phyloP scores from a whole-genome alignment of 2,797 vertebrate genomes.

The Lacerta bilineata region DNA sequence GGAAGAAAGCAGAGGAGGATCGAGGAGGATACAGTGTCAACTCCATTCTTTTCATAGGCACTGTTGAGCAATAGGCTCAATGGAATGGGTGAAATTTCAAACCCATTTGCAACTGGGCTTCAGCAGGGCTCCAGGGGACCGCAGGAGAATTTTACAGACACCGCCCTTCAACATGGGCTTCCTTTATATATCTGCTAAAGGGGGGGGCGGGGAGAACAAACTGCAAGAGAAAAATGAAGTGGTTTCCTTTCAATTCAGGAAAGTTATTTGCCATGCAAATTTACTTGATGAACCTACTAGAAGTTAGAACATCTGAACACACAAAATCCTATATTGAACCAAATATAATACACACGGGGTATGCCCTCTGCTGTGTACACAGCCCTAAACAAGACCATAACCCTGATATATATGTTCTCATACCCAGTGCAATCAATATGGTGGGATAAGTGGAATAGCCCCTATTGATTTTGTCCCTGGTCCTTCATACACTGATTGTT shows the following conservation, averaged over 20 bases:
- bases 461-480: too few species aligned
- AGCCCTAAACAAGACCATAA: background rate
- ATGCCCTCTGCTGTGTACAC: background rate
- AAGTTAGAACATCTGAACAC: slow-evolving; percentile 22
- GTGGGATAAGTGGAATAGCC: background rate
- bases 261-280: background rate
- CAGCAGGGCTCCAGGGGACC: slow-evolving; percentile 42
- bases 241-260: background rate
- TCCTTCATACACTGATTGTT: background rate
- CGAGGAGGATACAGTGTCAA: slow-evolving; percentile 67
- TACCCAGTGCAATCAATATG: background rate
- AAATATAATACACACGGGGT: background rate
- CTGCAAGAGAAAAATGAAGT: background rate
- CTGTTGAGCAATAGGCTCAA: slow-evolving; percentile 51
- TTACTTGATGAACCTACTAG: slow-evolving; percentile 9
- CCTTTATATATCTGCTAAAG: slow-evolving; percentile 27
- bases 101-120: slow-evolving; percentile 47
- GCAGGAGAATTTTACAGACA: slow-evolving; percentile 45
- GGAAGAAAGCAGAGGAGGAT: slow-evolving; percentile 27
- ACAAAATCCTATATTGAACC: background rate
- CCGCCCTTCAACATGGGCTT: slow-evolving; percentile 8
- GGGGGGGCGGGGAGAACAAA: background rate
- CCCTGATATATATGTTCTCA: background rate
- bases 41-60: slow-evolving; percentile 48
- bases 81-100: slow-evolving; percentile 70